Conservation (phyloP, 2,888 invertebrate genomes). For the Chrysomela aeneicollis region DNA sequence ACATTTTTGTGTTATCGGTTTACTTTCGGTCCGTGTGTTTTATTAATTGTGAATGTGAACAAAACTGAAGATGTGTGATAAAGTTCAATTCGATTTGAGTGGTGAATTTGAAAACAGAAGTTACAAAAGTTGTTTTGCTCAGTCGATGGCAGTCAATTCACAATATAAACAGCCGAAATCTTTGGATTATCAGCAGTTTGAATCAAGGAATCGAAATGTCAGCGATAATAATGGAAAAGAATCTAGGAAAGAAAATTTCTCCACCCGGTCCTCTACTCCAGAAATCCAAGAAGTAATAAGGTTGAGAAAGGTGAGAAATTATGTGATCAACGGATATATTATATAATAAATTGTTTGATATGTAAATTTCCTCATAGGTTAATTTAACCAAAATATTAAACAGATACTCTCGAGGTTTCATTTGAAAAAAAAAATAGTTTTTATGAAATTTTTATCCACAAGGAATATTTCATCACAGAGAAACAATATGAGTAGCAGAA, state of each 20-base stretch:
- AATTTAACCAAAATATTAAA: no score
- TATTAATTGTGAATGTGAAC: constrained; percentile 7
- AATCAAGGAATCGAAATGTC: constrained; percentile 15
- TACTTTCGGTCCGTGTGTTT: neutral
- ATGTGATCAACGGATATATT: no score
- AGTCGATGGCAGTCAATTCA: constrained; percentile 58
- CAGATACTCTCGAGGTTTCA: no score
- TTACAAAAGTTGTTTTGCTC: constrained; percentile 59
- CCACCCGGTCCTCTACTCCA: constrained; percentile 21
- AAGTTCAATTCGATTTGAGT: constrained; percentile 48
- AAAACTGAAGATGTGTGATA: constrained; percentile 43
- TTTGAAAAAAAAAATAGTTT: no score
- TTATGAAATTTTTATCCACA: no score
- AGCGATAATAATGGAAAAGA: neutral
- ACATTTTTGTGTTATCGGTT: neutral
- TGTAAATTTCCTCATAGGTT: no score
- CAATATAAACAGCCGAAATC: constrained; percentile 50
- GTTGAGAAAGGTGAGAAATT: constrained; percentile 45
- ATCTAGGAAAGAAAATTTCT: constrained; percentile 22
- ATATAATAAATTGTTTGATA: no score
- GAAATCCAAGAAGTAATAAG: constrained; percentile 35
- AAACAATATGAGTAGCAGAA: no score
- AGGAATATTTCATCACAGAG: no score
- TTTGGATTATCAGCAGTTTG: constrained; percentile 28
- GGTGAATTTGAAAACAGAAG: constrained; percentile 52